phyloP scores from a whole-genome alignment of 2,888 invertebrate species.

The Stenoptilia bipunctidactyla region DNA sequence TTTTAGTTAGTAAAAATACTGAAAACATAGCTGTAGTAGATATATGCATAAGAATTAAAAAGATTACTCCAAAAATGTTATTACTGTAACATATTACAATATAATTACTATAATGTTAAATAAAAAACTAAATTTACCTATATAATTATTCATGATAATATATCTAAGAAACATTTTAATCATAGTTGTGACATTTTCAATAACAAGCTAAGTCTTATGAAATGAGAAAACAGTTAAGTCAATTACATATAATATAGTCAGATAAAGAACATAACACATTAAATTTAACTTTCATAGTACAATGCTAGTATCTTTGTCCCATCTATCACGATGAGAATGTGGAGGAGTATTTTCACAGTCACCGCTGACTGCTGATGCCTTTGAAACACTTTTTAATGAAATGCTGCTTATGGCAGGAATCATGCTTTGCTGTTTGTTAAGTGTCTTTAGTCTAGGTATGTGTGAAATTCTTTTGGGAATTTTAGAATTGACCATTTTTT shows the following conservation, averaged over 20 bases:
- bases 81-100: too few relatives aligned
- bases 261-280: not conserved
- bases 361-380: slow-evolving; percentile 34
- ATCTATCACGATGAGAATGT: slow-evolving; percentile 54
- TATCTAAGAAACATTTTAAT: not conserved
- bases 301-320: slow-evolving; percentile 65
- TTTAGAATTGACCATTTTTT: slow-evolving; percentile 26
- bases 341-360: slow-evolving; percentile 66
- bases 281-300: slow-evolving; percentile 32
- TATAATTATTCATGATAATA: not conserved
- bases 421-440: slow-evolving; percentile 34
- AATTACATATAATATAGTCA: not conserved
- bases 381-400: slow-evolving; percentile 46
- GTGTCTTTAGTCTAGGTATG: slow-evolving; percentile 54
- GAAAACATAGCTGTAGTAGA: too few relatives aligned
- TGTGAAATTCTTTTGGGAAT: slow-evolving; percentile 45
- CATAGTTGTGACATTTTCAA: not conserved
- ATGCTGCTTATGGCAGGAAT: slow-evolving; percentile 36
- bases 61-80: too few relatives aligned
- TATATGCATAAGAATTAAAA: too few relatives aligned
- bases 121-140: slow-evolving; percentile 5
- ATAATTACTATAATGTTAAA: not conserved
- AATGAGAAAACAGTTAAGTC: not conserved
- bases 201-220: not conserved
- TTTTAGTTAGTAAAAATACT: slow-evolving; percentile 1